phyloP scores from a whole-genome alignment of 2,113 vertebrate genomes.

The Nerophis ophidion region DNA sequence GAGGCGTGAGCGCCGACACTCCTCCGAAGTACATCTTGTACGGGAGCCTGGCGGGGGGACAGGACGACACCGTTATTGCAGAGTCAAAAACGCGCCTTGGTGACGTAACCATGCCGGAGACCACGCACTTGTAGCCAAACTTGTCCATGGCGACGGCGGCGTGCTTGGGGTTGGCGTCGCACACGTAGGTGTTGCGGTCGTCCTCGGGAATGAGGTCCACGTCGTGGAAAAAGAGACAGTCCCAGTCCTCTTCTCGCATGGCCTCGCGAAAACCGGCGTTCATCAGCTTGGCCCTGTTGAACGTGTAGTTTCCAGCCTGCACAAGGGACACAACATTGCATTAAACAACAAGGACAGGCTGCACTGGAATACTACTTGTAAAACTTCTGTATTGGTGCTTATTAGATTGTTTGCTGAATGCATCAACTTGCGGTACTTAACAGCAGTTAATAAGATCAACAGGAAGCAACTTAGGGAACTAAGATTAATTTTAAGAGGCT shows the following conservation, averaged over 20 bases:
- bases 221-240: constrained; percentile 79
- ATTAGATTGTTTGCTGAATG: no score
- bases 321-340: neutral
- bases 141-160: constrained; percentile 81
- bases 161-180: constrained; percentile 74
- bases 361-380: neutral
- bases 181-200: constrained; percentile 73
- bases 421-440: no score
- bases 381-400: no score
- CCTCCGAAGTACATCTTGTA: constrained; percentile 77
- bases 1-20: constrained; percentile 72
- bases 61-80: neutral
- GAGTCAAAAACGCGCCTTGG: no score
- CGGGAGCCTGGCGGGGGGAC: constrained; percentile 63
- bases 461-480: no score
- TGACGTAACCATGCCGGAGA: no score
- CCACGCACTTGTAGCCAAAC: constrained; percentile 79
- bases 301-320: constrained; percentile 73
- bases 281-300: constrained; percentile 77
- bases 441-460: no score
- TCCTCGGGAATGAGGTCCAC: constrained; percentile 82
- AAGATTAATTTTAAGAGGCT: no score
- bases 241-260: constrained; percentile 79
- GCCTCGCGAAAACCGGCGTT: constrained; percentile 80
- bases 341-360: neutral